Percentiles rank a stretch among this genome's conserved stretches.
Evolutionary conservation across 2,888 invertebrate genomes (phyloP).

Genomic region (Coenonympha glycerion): DNA sequence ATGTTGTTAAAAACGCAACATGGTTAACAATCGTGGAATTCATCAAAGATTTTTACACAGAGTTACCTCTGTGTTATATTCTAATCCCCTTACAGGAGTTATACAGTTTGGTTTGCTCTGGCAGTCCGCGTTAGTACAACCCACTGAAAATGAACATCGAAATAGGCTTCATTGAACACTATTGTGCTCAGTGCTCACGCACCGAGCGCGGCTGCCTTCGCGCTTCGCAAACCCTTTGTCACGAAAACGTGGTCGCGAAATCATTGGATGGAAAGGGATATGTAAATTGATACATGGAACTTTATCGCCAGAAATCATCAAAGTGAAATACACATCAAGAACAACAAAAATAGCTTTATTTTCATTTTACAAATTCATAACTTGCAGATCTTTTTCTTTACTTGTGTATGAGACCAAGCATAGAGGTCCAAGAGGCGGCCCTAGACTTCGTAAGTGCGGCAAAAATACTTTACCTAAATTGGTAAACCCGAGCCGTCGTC

Average conservation of each 20-base stretch:
- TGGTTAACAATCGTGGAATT: too few relatives aligned
- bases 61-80: not conserved
- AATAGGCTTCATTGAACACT: not conserved
- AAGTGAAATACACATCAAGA: not conserved
- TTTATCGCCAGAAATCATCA: not conserved
- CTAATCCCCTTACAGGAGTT: not conserved
- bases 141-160: constrained; percentile 1
- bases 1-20: too few relatives aligned
- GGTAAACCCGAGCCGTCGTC: too few relatives aligned
- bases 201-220: not conserved
- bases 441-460: too few relatives aligned
- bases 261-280: not conserved
- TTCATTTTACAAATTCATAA: too few relatives aligned
- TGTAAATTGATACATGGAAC: not conserved
- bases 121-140: too few relatives aligned
- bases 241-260: not conserved
- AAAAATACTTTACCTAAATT: too few relatives aligned
- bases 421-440: too few relatives aligned
- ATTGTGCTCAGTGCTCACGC: not conserved
- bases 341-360: too few relatives aligned
- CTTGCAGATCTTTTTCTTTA: too few relatives aligned
- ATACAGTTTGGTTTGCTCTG: not conserved
- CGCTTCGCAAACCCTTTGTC: constrained; percentile 2
- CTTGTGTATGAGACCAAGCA: too few relatives aligned
- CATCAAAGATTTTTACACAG: too few relatives aligned